Evolutionary conservation across 53 echinoderm and acorn worm species (phyloP).

Genomic region (Stichopus horrens): DNA sequence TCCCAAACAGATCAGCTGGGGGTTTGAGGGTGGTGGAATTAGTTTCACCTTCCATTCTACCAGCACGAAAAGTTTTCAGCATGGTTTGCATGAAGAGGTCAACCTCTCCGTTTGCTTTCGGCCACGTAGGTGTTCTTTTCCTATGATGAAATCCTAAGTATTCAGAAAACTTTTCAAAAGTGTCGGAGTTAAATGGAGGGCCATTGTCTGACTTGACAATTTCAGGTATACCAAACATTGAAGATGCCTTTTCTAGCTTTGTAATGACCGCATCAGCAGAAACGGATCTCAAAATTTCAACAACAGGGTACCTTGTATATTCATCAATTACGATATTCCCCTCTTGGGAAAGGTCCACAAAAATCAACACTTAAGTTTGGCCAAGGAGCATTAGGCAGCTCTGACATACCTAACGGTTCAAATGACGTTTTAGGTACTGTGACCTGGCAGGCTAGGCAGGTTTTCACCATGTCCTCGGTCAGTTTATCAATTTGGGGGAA

Average conservation of each 20-base stretch:
- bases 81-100: slow-evolving; percentile 11
- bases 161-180: slow-evolving; percentile 4
- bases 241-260: slow-evolving; percentile 62
- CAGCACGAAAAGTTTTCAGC: slow-evolving; percentile 30
- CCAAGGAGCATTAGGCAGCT: slow-evolving; percentile 21
- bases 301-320: slow-evolving; percentile 52
- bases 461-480: slow-evolving; percentile 18
- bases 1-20: slow-evolving; percentile 43
- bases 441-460: slow-evolving; percentile 58
- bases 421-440: slow-evolving; percentile 39
- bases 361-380: background rate
- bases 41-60: slow-evolving; percentile 12
- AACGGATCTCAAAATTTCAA: slow-evolving; percentile 53
- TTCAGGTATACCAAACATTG: slow-evolving; percentile 65
- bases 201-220: slow-evolving; percentile 52
- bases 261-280: slow-evolving; percentile 59
- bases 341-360: background rate
- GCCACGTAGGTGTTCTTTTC: slow-evolving; percentile 1
- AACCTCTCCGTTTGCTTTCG: slow-evolving; percentile 21
- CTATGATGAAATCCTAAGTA: slow-evolving; percentile 17
- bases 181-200: background rate
- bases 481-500: slow-evolving; percentile 37
- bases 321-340: slow-evolving; percentile 49
- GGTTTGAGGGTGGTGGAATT: slow-evolving; percentile 33
- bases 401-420: slow-evolving; percentile 19